Evolutionary conservation across 2,797 vertebrate species (phyloP).

Genomic region (Iguana delicatissima): DNA sequence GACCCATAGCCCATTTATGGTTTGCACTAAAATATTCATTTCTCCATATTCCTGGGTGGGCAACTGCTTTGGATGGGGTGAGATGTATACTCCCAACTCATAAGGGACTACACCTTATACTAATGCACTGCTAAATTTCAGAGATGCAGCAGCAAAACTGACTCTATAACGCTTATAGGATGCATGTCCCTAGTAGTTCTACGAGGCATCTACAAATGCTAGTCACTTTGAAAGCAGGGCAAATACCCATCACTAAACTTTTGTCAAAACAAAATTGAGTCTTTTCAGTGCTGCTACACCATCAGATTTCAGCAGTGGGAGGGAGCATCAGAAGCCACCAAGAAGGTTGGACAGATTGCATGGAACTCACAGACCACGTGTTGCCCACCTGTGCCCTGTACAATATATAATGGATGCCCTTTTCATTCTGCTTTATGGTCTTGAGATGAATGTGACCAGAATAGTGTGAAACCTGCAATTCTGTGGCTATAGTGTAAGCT

Average conservation of each 20-base stretch:
- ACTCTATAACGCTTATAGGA: too few species aligned
- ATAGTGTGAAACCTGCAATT: background rate
- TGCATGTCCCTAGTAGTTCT: too few species aligned
- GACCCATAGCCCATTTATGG: background rate
- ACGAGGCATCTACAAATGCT: background rate
- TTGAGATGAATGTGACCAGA: background rate
- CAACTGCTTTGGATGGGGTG: too few species aligned
- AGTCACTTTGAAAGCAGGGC: background rate
- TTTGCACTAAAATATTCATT: background rate
- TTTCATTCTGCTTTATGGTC: background rate
- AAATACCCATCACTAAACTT: background rate
- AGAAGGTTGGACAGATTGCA: background rate
- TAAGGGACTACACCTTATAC: too few species aligned
- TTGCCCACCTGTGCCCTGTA: background rate
- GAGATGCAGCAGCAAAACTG: too few species aligned
- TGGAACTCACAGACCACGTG: background rate
- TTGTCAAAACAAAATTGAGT: background rate
- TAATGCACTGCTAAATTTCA: too few species aligned
- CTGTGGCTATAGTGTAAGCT: background rate
- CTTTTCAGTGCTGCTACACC: too few species aligned
- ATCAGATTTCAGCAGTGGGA: background rate
- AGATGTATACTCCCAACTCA: too few species aligned
- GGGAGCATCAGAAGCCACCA: background rate
- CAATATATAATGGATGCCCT: too few species aligned
- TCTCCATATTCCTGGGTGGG: too few species aligned